These are phyloP conservation scores for Phataginus tetradactyla DNA, from an alignment of 2,797 vertebrate genomes.

Conservation along the genomic window DNA sequence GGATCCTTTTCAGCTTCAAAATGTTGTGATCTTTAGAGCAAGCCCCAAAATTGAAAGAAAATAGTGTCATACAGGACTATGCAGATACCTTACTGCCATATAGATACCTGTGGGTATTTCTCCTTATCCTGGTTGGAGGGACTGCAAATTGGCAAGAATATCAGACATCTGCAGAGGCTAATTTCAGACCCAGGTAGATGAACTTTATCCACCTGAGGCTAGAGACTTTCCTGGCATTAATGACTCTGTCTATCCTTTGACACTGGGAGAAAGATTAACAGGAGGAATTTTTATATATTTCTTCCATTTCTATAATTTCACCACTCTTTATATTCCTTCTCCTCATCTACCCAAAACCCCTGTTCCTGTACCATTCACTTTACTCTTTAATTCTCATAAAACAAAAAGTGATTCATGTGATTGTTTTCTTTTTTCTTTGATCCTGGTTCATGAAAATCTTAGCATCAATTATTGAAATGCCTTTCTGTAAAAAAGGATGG, in stretches of 20 bases:
- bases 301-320: neutral
- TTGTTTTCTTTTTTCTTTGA: neutral
- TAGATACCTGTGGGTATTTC: neutral
- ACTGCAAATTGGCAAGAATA: neutral
- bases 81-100: fast-evolving
- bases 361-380: fast-evolving
- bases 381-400: slow-evolving; percentile 8
- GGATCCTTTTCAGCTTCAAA: neutral
- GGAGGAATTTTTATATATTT: neutral
- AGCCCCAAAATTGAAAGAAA: neutral
- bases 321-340: neutral
- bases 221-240: neutral
- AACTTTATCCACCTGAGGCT: neutral
- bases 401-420: neutral
- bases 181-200: neutral
- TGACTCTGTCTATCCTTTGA: neutral
- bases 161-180: neutral
- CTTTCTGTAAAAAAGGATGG: slow-evolving; percentile 28
- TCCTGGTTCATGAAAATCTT: neutral
- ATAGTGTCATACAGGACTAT: fast-evolving
- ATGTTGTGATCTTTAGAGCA: neutral
- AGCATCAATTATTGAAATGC: slow-evolving; percentile 42
- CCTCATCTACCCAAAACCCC: neutral
- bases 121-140: neutral
- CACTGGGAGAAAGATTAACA: neutral